phyloP scores from a whole-genome alignment of 2,888 invertebrate species.

The Pyrochroa serraticornis region DNA sequence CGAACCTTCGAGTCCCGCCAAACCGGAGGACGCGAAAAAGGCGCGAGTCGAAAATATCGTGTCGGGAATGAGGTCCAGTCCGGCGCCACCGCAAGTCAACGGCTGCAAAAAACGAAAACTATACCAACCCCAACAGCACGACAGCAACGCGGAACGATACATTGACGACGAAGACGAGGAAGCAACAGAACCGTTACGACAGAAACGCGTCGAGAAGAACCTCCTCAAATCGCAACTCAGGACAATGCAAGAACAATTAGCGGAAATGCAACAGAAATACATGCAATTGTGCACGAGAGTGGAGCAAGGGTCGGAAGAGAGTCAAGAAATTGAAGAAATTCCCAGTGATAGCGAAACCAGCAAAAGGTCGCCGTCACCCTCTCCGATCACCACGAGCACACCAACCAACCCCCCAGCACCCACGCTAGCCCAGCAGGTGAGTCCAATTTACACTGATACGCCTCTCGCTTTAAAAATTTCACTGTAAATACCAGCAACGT shows the following conservation, averaged over 20 bases:
- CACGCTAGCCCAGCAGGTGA: conserved; percentile 47
- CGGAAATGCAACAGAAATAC: conserved; percentile 91
- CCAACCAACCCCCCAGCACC: conserved; percentile 58
- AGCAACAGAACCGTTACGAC: conserved; percentile 77
- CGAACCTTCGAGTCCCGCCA: conserved; percentile 66
- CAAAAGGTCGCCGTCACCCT: conserved; percentile 59
- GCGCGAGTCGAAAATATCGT: conserved; percentile 95
- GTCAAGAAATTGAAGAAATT: conserved; percentile 75
- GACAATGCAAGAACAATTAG: conserved; percentile 87
- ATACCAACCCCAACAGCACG: conserved; percentile 94
- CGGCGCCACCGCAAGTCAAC: conserved; percentile 81
- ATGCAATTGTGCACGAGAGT: conserved; percentile 84
- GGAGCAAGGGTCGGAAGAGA: conserved; percentile 79
- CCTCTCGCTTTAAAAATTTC: too few species aligned
- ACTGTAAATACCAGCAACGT: too few species aligned
- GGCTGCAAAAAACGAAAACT: conserved; percentile 95
- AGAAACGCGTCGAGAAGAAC: conserved; percentile 86
- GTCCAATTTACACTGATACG: too few species aligned
- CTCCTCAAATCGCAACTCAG: conserved; percentile 84
- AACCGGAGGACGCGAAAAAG: conserved; percentile 78
- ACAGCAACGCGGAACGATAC: conserved; percentile 68
- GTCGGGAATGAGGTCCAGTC: conserved; percentile 89
- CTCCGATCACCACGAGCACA: conserved; percentile 63
- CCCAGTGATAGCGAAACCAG: conserved; percentile 73
- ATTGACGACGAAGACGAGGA: conserved; percentile 77